phyloP scores from a whole-genome alignment of 2,797 vertebrate species.

The Crenichthys baileyi region DNA sequence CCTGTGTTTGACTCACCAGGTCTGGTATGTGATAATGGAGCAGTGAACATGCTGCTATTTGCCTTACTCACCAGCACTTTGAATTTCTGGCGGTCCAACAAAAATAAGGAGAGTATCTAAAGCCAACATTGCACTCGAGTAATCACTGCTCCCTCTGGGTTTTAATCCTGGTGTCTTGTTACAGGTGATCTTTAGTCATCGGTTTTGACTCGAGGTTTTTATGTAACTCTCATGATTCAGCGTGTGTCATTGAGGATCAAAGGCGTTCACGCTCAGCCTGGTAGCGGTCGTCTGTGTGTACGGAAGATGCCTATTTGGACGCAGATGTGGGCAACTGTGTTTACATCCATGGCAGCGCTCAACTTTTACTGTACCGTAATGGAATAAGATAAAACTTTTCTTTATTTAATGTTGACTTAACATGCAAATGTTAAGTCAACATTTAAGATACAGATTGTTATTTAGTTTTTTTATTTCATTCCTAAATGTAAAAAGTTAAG shows the following conservation, averaged over 20 bases:
- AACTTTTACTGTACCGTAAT: constrained; percentile 13
- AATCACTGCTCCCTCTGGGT: constrained; percentile 29
- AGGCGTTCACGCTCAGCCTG: constrained; percentile 1
- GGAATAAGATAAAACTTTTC: not conserved
- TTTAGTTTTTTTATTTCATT: too few species aligned
- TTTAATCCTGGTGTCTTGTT: constrained; percentile 22
- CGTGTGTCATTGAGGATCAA: constrained; percentile 40
- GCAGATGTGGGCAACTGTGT: constrained; percentile 48
- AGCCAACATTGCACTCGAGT: constrained; percentile 15
- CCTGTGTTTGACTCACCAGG: constrained; percentile 52
- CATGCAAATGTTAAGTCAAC: too few species aligned
- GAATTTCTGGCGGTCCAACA: constrained; percentile 46
- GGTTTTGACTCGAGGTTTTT: constrained; percentile 26
- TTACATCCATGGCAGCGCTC: constrained; percentile 33
- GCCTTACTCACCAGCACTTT: constrained; percentile 38
- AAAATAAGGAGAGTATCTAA: constrained; percentile 22
- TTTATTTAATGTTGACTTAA: not conserved
- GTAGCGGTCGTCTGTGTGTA: constrained; percentile 23
- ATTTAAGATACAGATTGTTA: too few species aligned
- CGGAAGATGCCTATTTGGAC: constrained; percentile 25
- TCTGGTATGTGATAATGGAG: constrained; percentile 46
- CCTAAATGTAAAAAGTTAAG: too few species aligned
- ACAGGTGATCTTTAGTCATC: constrained; percentile 51
- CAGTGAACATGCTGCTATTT: constrained; percentile 33
- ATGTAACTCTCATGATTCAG: constrained; percentile 51